Percentiles rank a stretch among this genome's conserved stretches.
Evolutionary conservation across 2,888 invertebrate genomes (phyloP).

Genomic region (Suillia variegata): DNA sequence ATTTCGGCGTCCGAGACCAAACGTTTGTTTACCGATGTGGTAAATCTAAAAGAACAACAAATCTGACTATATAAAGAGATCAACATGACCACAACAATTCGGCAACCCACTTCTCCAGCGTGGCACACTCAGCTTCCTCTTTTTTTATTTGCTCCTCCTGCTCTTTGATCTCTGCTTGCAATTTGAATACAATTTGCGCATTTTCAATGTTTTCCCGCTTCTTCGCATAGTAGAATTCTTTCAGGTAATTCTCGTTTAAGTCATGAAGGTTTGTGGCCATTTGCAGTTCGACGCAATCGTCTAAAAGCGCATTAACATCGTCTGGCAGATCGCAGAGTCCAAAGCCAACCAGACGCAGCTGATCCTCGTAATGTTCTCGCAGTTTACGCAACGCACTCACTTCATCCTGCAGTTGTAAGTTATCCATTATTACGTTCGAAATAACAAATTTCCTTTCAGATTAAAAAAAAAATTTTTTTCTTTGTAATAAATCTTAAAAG

Average conservation of each 20-base stretch:
- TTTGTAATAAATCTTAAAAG: no score
- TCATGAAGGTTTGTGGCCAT: slow-evolving; percentile 42
- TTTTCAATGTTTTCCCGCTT: slow-evolving; percentile 46
- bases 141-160: slow-evolving; percentile 38
- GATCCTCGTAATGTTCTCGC: slow-evolving; percentile 47
- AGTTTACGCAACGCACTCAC: slow-evolving; percentile 35
- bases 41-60: slow-evolving; percentile 37
- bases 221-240: slow-evolving; percentile 45
- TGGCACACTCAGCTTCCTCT: slow-evolving; percentile 36
- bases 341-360: slow-evolving; percentile 44
- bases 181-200: slow-evolving; percentile 28
- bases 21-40: slow-evolving; percentile 36
- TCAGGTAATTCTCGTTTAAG: slow-evolving; percentile 38
- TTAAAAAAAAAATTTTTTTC: background rate
- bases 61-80: background rate
- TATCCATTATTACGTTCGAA: no score
- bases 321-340: slow-evolving; percentile 52
- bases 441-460: background rate
- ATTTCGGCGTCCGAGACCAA: slow-evolving; percentile 39
- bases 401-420: slow-evolving; percentile 39
- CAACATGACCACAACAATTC: background rate
- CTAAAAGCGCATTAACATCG: slow-evolving; percentile 40
- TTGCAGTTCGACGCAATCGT: slow-evolving; percentile 47
- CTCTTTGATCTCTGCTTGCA: slow-evolving; percentile 38
- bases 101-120: slow-evolving; percentile 42